These are phyloP conservation scores for Ornithoptera alexandrae DNA, from an alignment of 2,888 invertebrate species.

Conservation along the genomic window DNA sequence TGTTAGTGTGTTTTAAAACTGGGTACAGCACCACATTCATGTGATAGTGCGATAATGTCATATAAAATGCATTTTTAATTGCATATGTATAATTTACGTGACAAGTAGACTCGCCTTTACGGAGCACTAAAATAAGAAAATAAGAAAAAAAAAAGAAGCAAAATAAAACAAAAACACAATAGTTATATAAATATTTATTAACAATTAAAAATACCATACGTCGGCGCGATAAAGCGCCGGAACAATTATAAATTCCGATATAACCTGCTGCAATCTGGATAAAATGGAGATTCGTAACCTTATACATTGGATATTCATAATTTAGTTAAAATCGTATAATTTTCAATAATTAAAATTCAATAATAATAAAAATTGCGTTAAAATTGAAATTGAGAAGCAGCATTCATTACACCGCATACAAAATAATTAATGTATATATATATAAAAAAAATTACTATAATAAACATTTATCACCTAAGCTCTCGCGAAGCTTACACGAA, in stretches of 20 bases:
- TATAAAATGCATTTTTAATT: no score
- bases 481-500: constrained; percentile 73
- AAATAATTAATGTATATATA: constrained; percentile 61
- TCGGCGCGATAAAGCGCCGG: constrained; percentile 54
- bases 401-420: constrained; percentile 52
- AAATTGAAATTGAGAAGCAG: constrained; percentile 60
- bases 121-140: neutral
- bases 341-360: constrained; percentile 15
- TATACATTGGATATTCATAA: constrained; percentile 22
- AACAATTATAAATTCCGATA: constrained; percentile 45
- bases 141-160: constrained; percentile 32
- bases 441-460: constrained; percentile 53
- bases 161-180: constrained; percentile 64
- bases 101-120: no score
- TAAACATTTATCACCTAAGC: constrained; percentile 53
- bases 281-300: constrained; percentile 65
- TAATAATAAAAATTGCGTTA: constrained; percentile 32
- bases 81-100: no score
- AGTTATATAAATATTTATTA: constrained; percentile 78
- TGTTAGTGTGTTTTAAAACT: no score
- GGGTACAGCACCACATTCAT: no score
- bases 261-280: constrained; percentile 33
- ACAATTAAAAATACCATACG: constrained; percentile 70
- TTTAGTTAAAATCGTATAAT: constrained; percentile 16
- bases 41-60: no score